These are phyloP conservation scores for Apotomis capreana DNA, from an alignment of 2,888 invertebrate genomes.

Conservation along the genomic window DNA sequence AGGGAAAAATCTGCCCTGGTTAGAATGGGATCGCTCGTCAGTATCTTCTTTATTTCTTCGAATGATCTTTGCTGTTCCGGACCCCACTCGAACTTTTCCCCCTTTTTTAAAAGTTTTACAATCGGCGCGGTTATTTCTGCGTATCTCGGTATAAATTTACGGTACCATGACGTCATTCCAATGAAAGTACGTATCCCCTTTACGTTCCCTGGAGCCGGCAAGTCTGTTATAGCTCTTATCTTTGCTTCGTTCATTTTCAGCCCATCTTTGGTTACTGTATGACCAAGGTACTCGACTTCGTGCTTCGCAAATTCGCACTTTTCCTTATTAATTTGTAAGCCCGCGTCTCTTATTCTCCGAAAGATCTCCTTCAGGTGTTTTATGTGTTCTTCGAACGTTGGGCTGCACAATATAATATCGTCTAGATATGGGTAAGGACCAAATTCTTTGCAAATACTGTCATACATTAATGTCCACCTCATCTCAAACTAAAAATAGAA, in stretches of 20 bases:
- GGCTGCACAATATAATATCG: background rate
- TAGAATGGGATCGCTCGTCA: background rate
- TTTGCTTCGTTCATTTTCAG: background rate
- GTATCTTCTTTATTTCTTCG: background rate
- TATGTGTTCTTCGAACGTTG: background rate
- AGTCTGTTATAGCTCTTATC: background rate
- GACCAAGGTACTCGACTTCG: background rate
- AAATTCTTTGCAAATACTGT: no score
- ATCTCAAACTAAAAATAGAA: no score
- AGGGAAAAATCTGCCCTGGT: background rate
- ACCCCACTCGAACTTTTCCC: background rate
- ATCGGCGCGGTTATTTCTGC: background rate
- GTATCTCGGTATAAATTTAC: background rate
- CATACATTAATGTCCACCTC: no score
- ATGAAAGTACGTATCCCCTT: background rate
- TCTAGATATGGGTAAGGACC: no score
- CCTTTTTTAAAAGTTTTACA: background rate
- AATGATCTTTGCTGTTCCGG: background rate
- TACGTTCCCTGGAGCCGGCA: background rate
- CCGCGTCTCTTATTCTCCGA: background rate
- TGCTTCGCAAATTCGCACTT: background rate
- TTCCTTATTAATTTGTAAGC: background rate
- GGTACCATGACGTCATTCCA: conserved; percentile 3
- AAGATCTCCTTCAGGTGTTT: background rate
- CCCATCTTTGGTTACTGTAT: background rate